Percentiles rank a stretch among this genome's conserved stretches.
These are phyloP conservation scores for Mastomys coucha DNA, from an alignment of 2,113 vertebrate species.

Conservation along the genomic window DNA sequence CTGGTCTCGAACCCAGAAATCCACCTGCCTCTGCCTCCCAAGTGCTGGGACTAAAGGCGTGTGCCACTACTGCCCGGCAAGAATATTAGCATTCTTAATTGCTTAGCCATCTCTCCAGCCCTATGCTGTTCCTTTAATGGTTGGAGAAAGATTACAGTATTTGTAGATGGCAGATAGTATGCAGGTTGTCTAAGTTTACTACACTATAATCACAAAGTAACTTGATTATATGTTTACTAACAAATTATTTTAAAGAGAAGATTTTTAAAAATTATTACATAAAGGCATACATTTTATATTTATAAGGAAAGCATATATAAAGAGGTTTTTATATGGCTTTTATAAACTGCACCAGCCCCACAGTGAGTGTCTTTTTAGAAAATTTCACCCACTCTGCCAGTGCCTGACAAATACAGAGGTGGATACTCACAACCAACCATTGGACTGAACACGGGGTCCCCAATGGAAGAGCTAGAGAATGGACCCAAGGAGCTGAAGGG, in stretches of 20 bases:
- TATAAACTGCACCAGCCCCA: conserved; percentile 28
- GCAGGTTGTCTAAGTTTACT: not conserved
- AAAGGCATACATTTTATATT: not conserved
- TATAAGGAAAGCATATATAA: not conserved
- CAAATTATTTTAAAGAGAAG: not conserved
- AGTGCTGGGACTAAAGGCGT: too few species aligned
- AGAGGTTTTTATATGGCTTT: not conserved
- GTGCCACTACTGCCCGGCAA: too few species aligned
- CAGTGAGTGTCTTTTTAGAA: conserved; percentile 21
- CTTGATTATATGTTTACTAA: not conserved
- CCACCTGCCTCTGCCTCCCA: too few species aligned
- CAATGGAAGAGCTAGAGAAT: too few species aligned
- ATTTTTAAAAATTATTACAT: not conserved
- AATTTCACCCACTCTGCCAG: not conserved
- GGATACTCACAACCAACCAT: too few species aligned
- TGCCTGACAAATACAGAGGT: too few species aligned
- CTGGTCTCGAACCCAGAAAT: too few species aligned
- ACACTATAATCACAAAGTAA: not conserved
- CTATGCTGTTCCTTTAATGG: not conserved
- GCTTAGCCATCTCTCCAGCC: not conserved
- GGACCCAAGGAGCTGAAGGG: too few species aligned
- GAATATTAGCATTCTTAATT: not conserved
- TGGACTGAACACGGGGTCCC: too few species aligned
- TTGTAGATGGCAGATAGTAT: not conserved
- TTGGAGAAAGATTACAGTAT: not conserved